Evolutionary conservation across 2,888 invertebrate genomes (phyloP), one percentile per base, ranked within the genome.

Genomic region (Callyntrura sp.): DNA sequence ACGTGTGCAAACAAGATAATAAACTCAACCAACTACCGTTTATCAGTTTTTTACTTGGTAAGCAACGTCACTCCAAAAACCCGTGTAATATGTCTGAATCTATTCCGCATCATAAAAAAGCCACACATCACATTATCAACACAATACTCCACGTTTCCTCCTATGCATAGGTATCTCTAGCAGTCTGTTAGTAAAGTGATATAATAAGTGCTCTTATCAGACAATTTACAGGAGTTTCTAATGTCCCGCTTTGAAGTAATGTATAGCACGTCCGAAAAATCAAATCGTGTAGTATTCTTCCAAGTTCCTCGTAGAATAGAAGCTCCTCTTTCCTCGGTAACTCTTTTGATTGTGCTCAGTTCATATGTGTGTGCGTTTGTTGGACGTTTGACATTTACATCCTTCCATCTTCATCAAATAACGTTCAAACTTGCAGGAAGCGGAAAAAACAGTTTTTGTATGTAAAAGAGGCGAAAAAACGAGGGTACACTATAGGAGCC

Each of bases 401-500:
- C 89, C 83, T 84, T 89, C 84, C 84, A 89, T 89, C 89, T 89
- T 84, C 89, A 89, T 89, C 89, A 89, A 89, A 89, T 89, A 84
- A 23, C 84, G 84, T 57, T 89, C 89, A 84, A 78, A 79, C 70
- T 62, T 85, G 85, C 65, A 60, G 48, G 48, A 85, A 76, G 70
- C 70, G 35, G 17, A 43, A 70, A 70, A 35, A 45, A 70, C 12
- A 43, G 43, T 45, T 17, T 76, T 14, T 28, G 76, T 60, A 57
- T 6, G 81, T 57, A 81, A 55, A 25, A 62, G 14, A 25, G 17
- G 70, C 9, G 45, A 14, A 65, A 65, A 65, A 65, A 62, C n/a
- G 28, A 68, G 3, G 70, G 20, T 12, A 70, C 43, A 70, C 45
- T 45, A 43, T 70, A 43, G 17, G 45, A n/a, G 17, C 70, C 25